Conservation (phyloP, 2,797 vertebrate species). For the Loriculus beryllinus region DNA sequence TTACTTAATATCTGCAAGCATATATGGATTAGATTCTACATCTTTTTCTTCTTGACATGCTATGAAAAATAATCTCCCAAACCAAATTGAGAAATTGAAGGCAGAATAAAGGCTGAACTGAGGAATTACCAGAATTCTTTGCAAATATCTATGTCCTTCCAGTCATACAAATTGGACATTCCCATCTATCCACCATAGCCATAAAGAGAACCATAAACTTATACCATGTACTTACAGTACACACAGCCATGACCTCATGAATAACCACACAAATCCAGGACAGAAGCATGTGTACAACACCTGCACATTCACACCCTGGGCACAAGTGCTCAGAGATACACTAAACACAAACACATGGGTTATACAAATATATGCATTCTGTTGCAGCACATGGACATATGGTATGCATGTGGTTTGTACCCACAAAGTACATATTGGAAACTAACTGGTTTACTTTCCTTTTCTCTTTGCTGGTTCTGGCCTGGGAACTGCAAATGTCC, state of each 20-base stretch:
- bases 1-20: not conserved
- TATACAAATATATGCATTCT: not conserved
- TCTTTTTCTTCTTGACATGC: not conserved
- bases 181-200: not conserved
- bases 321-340: not conserved
- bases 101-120: not conserved
- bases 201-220: not conserved
- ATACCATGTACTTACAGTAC: not conserved
- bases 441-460: not conserved
- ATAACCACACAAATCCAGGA: fast-evolving
- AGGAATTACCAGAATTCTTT: not conserved
- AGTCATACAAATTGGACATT: not conserved
- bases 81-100: not conserved
- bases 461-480: not conserved
- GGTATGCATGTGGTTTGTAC: not conserved
- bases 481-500: not conserved
- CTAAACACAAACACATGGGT: not conserved
- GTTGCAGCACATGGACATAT: not conserved
- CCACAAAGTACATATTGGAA: not conserved
- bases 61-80: not conserved
- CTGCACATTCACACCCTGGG: not conserved
- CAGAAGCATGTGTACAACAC: fast-evolving
- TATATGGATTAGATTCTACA: not conserved
- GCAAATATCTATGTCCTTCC: not conserved
- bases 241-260: not conserved